Base-by-base conservation (phyloP, 2,797 vertebrate species). In the Cyprinodon diabolis region DNA sequence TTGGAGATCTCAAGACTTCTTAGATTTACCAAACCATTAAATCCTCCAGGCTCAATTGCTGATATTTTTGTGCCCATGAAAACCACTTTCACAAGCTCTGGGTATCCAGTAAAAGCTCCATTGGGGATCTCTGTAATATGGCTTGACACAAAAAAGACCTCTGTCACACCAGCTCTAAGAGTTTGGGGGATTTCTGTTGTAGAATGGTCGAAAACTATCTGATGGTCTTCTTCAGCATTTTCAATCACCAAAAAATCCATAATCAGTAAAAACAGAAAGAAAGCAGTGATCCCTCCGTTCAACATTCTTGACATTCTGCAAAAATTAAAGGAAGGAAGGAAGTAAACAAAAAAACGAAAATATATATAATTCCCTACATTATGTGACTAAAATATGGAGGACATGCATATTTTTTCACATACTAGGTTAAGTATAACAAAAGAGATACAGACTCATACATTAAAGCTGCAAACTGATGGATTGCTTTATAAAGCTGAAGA, bases 21-120 rank as follows among this genome's bases (percentile, higher is more conserved):
- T 49, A 96, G 80, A 6, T 93, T 77, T 6, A 80, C 71, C 77
- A 96, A 81, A 76, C 91, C 91, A 71, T 95, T 92, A 87, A 96
- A 96, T 40, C 95, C 95, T 71, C 94, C 95, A 1, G 81, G 80
- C 78, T 96, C 95, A 19, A 96, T 71, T 9, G 69, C 84, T 23
- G 75, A 57, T 1, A 91, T 94, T 4, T 81, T 72, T 48, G 92
- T 95, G 30, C 76, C 60, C 1, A 94, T 48, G 76, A 96, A 96
- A 5, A 93, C 90, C 69, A 97, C 79, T 40, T 87, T 94, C 58
- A 79, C 69, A 55, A 96, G 84, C 6, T 89, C 85, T 21, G 91
- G 79, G 85, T 89, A 95, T 80, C 88, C 80, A 40, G 68, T 69
- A 83, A 97, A 95, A 25, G 93, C 94, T 74, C 80, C 91, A 82